Conservation (phyloP, 2,113 vertebrate species). For the Calidris pygmaea region DNA sequence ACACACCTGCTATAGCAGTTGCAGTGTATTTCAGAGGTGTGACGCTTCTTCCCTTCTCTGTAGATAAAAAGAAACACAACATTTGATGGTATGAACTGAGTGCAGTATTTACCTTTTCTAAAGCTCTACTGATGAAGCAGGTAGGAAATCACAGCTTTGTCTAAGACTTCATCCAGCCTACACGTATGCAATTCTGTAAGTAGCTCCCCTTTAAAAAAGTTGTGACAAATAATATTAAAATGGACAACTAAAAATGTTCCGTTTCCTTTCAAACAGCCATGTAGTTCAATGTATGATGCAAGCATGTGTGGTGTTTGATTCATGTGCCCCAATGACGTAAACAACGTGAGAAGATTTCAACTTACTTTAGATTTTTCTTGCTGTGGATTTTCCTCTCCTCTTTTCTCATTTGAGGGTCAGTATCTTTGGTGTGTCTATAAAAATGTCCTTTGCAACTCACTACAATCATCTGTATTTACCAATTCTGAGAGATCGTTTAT, state of each 20-base stretch:
- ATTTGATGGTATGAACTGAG: background rate
- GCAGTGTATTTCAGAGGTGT: background rate
- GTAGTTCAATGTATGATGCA: background rate
- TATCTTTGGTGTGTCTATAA: background rate
- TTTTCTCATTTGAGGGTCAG: background rate
- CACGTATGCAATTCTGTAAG: background rate
- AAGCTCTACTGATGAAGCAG: background rate
- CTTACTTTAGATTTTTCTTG: background rate
- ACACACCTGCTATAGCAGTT: background rate
- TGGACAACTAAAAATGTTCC: background rate
- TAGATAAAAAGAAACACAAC: background rate
- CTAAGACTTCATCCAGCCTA: background rate
- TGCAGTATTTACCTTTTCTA: background rate
- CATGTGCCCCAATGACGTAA: background rate
- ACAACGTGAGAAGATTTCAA: background rate
- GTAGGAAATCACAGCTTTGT: background rate
- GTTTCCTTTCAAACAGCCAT: background rate
- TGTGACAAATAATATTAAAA: background rate
- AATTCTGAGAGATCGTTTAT: background rate
- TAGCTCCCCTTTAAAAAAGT: background rate
- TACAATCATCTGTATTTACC: background rate
- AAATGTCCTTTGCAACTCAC: background rate
- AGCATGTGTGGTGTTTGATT: background rate
- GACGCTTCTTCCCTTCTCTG: background rate
- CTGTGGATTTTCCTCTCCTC: background rate